These are phyloP conservation scores for Myotis planiceps DNA, from an alignment of 2,797 vertebrate species.

Conservation along the genomic window DNA sequence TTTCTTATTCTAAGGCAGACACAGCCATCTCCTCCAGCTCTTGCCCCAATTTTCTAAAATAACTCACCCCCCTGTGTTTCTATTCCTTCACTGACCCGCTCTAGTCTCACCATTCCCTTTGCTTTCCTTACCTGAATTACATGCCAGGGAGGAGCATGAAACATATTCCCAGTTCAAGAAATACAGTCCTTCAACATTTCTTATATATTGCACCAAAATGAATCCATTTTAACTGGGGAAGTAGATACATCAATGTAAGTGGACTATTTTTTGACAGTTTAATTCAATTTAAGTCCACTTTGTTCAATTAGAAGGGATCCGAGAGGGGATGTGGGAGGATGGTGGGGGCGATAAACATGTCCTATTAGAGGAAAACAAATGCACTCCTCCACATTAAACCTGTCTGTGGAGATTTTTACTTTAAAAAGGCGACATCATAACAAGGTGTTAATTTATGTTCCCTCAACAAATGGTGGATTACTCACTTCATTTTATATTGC, in stretches of 20 bases:
- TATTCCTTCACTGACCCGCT: neutral
- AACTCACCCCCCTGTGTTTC: neutral
- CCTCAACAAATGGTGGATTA: conserved; percentile 72
- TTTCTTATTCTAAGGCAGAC: neutral
- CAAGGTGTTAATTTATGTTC: conserved; percentile 79
- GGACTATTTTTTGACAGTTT: conserved; percentile 87
- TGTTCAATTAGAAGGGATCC: conserved; percentile 85
- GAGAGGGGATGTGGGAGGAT: conserved; percentile 73
- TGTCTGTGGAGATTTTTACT: conserved; percentile 76
- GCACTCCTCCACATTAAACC: conserved; percentile 70
- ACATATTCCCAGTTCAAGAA: conserved; percentile 80
- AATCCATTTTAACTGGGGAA: conserved; percentile 83
- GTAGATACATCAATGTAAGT: conserved; percentile 88
- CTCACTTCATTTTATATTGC: conserved; percentile 68
- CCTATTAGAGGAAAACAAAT: conserved; percentile 73
- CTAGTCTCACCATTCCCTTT: neutral
- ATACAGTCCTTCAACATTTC: conserved; percentile 82
- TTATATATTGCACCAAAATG: conserved; percentile 81
- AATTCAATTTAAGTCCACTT: conserved; percentile 89
- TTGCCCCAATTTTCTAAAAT: neutral
- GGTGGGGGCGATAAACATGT: neutral
- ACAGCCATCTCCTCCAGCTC: neutral
- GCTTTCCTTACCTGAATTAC: conserved; percentile 72
- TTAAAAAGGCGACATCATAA: conserved; percentile 65
- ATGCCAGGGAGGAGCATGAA: conserved; percentile 77